These are phyloP conservation scores for Chiroxiphia lanceolata DNA, from an alignment of 2,797 vertebrate genomes.

Conservation along the genomic window DNA sequence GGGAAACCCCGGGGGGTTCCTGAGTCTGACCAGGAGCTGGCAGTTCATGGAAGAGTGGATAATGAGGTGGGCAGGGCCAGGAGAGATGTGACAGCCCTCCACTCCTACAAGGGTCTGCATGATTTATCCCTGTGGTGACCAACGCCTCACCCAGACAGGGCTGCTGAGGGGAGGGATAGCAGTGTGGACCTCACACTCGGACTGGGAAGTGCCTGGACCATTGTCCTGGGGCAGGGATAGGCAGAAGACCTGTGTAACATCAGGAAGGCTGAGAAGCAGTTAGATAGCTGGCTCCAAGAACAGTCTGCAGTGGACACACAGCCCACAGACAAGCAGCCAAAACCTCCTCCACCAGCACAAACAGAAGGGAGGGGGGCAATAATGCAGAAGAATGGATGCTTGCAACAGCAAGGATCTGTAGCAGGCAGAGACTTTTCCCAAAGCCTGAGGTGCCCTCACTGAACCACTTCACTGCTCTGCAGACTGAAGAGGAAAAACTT, in stretches of 20 bases:
- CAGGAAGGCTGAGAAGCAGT: background rate
- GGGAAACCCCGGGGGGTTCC: background rate
- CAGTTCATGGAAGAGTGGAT: background rate
- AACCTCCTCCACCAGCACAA: background rate
- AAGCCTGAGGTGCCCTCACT: background rate
- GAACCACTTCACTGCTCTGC: background rate
- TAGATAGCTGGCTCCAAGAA: background rate
- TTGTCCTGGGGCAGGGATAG: background rate
- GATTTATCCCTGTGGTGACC: rapidly evolving
- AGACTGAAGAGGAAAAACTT: background rate
- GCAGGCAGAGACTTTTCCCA: background rate
- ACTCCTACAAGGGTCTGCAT: background rate
- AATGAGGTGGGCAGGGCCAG: background rate
- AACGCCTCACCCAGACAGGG: background rate
- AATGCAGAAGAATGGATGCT: background rate
- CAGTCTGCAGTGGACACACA: background rate
- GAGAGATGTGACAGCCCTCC: rapidly evolving
- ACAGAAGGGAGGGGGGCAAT: background rate
- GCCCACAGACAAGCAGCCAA: background rate
- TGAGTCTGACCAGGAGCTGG: background rate
- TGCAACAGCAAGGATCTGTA: background rate
- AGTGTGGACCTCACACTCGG: background rate
- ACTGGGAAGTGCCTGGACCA: background rate
- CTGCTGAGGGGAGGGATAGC: background rate
- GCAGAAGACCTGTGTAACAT: background rate